Evolutionary conservation across 2,113 vertebrate genomes (phyloP).

Genomic region (Pomatostomus ruficeps): DNA sequence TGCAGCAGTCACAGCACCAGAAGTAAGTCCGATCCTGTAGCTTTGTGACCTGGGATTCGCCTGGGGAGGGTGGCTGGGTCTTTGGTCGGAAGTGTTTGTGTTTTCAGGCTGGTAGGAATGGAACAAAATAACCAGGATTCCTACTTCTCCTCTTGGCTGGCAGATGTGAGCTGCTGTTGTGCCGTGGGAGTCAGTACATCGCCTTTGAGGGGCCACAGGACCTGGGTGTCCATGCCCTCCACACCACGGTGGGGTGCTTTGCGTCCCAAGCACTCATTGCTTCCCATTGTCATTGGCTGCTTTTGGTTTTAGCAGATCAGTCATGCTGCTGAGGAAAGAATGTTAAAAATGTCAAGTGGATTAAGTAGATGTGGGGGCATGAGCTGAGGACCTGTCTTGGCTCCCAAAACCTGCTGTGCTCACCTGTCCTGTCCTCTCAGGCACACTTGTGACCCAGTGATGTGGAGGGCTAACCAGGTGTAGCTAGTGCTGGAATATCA

Average conservation of each 20-base stretch:
- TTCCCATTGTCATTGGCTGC: background rate
- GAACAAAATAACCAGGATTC: background rate
- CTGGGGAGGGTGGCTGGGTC: background rate
- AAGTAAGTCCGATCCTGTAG: slow-evolving; percentile 23
- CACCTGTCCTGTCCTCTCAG: background rate
- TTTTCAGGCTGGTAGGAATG: background rate
- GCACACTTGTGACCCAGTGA: background rate
- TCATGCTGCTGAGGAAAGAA: background rate
- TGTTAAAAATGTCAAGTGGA: background rate
- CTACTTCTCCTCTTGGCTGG: background rate
- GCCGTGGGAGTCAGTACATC: fast-evolving
- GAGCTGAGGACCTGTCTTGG: background rate
- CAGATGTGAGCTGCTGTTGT: background rate
- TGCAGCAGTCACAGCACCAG: slow-evolving; percentile 3
- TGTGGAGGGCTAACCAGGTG: background rate
- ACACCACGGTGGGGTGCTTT: background rate
- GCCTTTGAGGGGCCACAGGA: background rate
- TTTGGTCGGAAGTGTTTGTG: background rate
- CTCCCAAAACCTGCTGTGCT: background rate
- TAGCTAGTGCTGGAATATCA: background rate
- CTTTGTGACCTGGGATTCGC: background rate
- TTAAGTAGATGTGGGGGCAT: background rate
- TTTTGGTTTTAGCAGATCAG: background rate
- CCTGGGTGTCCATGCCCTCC: background rate
- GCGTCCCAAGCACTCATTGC: fast-evolving